Evolutionary conservation across 2,888 invertebrate genomes (phyloP), one percentile per base, ranked within the genome.

Genomic region (Anticlea derivata): DNA sequence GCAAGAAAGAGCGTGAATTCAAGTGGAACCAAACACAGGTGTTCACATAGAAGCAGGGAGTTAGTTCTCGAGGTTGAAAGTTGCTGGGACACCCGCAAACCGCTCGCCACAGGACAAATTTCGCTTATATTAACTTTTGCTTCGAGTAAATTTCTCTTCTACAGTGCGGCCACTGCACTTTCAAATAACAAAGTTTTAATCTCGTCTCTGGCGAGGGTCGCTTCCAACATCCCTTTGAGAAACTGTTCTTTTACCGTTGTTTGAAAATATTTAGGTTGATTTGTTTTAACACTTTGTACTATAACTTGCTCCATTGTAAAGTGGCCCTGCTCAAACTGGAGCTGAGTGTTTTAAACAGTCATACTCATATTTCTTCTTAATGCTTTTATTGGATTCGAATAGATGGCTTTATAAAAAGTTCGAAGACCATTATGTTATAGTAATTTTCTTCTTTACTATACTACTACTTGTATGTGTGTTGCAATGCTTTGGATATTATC

Each of bases 81-180:
- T 81, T 73, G 65, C 66, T 60, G 65, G 66, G 71, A 64, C 43
- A 65, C 67, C 78, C 73, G 69, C 79, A 78, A 79, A 82, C 82
- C 80, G 76, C 76, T 69, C 61, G 74, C 83, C 78, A 74, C 80
- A 79, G 78, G 79, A 86, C 85, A 83, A 86, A 86, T 86, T 87
- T 84, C 76, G 83, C 82, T 86, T 86, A 83, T 86, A 86, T 88
- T 86, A 88, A 87, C 86, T 88, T 88, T 86, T 86, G 80, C 78
- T 79, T 72, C 61, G 75, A 83, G 82, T 86, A 80, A 84, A 86
- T 85, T 87, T 84, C 80, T 78, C 80, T 82, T 77, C 75, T 74
- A 75, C 79, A 75, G 80, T 65, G 75, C 79, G 80, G 79, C 82
- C 83, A 80, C 73, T 83, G 83, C 84, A 83, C 80, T 86, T 80